These are phyloP conservation scores for Noctua fimbriata DNA, from an alignment of 2,888 invertebrate species.

Conservation along the genomic window DNA sequence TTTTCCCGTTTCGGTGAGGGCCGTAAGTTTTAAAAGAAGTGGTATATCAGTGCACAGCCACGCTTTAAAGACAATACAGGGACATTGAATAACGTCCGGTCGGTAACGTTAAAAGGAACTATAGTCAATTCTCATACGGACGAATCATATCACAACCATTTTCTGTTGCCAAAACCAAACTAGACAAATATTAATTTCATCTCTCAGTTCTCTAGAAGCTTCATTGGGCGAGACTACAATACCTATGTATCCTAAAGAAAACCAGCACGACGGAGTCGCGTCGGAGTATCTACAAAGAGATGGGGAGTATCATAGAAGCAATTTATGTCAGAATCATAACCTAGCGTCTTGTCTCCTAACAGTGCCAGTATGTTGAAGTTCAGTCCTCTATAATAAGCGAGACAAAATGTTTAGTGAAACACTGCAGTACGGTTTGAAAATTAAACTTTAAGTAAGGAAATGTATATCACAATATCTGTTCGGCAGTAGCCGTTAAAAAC, in stretches of 20 bases:
- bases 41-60: neutral
- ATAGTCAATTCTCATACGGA: neutral
- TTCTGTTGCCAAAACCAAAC: neutral
- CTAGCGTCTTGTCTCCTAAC: neutral
- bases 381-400: neutral
- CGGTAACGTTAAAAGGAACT: neutral
- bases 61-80: neutral
- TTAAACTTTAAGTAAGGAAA: slow-evolving; percentile 8
- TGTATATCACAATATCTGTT: slow-evolving; percentile 26
- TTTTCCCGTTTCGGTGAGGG: neutral
- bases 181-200: neutral
- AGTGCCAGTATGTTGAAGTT: neutral
- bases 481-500: slow-evolving; percentile 27
- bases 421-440: slow-evolving; percentile 3
- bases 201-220: neutral
- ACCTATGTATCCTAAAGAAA: neutral
- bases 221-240: neutral
- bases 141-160: neutral
- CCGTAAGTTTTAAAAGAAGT: neutral
- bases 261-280: neutral
- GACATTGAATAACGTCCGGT: neutral
- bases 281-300: neutral
- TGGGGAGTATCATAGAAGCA: neutral
- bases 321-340: neutral
- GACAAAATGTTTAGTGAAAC: neutral